These are phyloP conservation scores for Tamias sibiricus DNA, from an alignment of 2,113 vertebrate species.

Conservation along the genomic window DNA sequence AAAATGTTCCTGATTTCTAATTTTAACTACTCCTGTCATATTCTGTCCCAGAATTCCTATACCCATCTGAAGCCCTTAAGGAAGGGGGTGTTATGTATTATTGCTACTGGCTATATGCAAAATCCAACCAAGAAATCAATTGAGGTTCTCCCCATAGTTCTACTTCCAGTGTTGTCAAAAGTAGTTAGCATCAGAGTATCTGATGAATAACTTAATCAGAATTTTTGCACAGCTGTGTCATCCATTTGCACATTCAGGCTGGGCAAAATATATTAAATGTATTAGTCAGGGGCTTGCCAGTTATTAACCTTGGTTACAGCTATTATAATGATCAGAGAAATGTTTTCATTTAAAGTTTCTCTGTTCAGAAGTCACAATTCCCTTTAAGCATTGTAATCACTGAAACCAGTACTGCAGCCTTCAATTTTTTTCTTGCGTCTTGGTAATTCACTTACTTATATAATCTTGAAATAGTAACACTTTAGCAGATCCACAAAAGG, in stretches of 20 bases:
- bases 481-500: neutral
- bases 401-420: conserved; percentile 13
- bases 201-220: conserved; percentile 77
- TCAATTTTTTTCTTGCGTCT: conserved; percentile 45
- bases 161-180: conserved; percentile 67
- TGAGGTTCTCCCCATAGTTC: conserved; percentile 55
- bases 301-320: conserved; percentile 55
- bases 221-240: conserved; percentile 47
- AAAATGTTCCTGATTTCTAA: conserved; percentile 15
- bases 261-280: conserved; percentile 45
- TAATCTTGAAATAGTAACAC: conserved; percentile 43
- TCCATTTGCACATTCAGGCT: conserved; percentile 52
- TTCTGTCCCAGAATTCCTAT: conserved; percentile 2
- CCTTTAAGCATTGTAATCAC: neutral
- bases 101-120: conserved; percentile 37
- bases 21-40: neutral
- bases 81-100: neutral
- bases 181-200: conserved; percentile 69
- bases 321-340: conserved; percentile 75
- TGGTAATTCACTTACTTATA: conserved; percentile 40
- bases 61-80: neutral
- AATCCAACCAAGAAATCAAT: conserved; percentile 43
- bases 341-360: conserved; percentile 64
- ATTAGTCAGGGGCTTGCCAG: conserved; percentile 55
- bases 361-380: conserved; percentile 54